Base-by-base conservation (phyloP, 2,888 invertebrate genomes). In the Diaphora mendica region DNA sequence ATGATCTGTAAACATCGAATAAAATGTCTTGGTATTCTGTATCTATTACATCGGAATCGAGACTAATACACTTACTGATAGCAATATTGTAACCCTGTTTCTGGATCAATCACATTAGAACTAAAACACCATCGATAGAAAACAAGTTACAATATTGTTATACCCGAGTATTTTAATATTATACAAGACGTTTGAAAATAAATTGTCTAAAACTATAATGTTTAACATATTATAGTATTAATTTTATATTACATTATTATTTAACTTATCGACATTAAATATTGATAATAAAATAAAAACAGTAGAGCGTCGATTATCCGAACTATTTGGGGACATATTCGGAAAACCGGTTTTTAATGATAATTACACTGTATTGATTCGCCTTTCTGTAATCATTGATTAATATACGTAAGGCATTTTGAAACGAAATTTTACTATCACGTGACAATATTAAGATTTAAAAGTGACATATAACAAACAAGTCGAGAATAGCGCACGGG, bases 31-130 rank as follows among this genome's bases (percentile, higher is more conserved):
- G n/a, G 26, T 26, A 15, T 26, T 59, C 59, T 59, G 26, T 9
- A 51, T 68, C 2, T 51, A 33, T 48, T 33, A 23, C 2, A 48
- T 68, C 68, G 23, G 23, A 33, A 68, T 33, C 62, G 62, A 20
- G 42, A 42, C 26, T n/a, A 17, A 44, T 33, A 51, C 35, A 39
- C n/a, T 39, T 69, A 26, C 55, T 39, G 55, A 17, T 39, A 69
- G 55, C 59, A 69, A 69, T 26, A 59, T 55, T 39, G 26, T 69
- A 69, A 69, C 59, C 39, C 55, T 59, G 3, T 17, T 55, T 68
- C 33, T 55, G 39, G 2, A 20, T 35, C 33, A n/a, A 5, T 35
- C 13, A 23, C 11, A 23, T n/a, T 55, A n/a, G 0, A 26, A 59
- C 15, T 59, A 30, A 59, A 26, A 59, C 15, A 26, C 11, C 11